Conservation (phyloP, 2,888 invertebrate species). For the Aethes cnicana region DNA sequence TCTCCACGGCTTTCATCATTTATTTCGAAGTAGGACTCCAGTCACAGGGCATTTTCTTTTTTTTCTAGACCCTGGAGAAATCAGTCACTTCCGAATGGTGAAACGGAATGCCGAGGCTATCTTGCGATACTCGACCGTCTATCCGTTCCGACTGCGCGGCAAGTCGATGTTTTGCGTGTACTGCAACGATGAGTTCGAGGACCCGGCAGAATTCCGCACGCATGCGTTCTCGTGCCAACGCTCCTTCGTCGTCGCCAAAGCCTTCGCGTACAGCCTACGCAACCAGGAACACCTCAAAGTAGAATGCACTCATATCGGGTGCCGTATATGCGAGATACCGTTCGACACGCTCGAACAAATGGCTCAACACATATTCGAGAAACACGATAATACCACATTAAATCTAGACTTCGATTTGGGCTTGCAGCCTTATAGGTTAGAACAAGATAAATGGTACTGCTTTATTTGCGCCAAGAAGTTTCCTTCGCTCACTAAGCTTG, state of each 20-base stretch:
- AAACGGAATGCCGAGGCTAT: conserved; percentile 69
- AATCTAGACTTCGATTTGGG: conserved; percentile 55
- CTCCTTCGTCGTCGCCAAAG: conserved; percentile 56
- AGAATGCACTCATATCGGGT: conserved; percentile 59
- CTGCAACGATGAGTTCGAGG: conserved; percentile 63
- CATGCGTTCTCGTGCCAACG: conserved; percentile 58
- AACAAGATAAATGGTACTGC: conserved; percentile 59
- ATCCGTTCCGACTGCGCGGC: conserved; percentile 67
- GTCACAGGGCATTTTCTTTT: conserved; percentile 55
- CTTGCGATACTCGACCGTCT: conserved; percentile 65
- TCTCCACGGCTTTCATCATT: neutral
- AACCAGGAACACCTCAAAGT: conserved; percentile 64
- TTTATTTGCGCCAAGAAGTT: conserved; percentile 56
- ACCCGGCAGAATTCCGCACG: conserved; percentile 55
- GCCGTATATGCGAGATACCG: conserved; percentile 52
- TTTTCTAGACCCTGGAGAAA: conserved; percentile 67
- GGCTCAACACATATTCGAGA: conserved; percentile 53
- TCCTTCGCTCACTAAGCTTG: conserved; percentile 56
- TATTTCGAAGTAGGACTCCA: conserved; percentile 34
- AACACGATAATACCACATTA: conserved; percentile 49
- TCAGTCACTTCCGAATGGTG: conserved; percentile 48
- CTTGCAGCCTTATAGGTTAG: conserved; percentile 62
- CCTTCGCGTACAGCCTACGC: conserved; percentile 59
- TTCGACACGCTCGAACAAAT: conserved; percentile 51
- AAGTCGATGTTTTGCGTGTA: conserved; percentile 65